Percentiles rank a stretch among this genome's conserved stretches.
These are phyloP conservation scores for Ylistrum balloti DNA, from an alignment of 1,140 invertebrate species.

Conservation along the genomic window DNA sequence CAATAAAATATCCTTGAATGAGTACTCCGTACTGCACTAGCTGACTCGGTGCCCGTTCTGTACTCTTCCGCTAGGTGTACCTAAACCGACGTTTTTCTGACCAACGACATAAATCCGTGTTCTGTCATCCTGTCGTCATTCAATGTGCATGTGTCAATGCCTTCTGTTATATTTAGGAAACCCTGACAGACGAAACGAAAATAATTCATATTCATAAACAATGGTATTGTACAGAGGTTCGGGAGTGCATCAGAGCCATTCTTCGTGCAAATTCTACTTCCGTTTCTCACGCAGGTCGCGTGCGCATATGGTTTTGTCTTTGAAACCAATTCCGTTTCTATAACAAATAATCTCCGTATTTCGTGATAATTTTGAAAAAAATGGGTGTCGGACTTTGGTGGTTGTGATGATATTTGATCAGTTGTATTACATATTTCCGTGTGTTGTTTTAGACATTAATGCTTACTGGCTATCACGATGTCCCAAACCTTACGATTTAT, in stretches of 20 bases:
- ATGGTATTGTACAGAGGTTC: slow-evolving; percentile 17
- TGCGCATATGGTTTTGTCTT: slow-evolving; percentile 18
- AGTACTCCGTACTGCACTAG: too few relatives aligned
- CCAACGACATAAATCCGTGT: neutral
- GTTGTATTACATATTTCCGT: slow-evolving; percentile 1
- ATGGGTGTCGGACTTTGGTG: neutral
- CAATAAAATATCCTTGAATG: too few relatives aligned
- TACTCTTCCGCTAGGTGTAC: neutral
- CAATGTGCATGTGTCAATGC: neutral
- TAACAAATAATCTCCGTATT: slow-evolving; percentile 32
- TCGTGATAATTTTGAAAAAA: slow-evolving; percentile 27
- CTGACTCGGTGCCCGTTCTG: neutral
- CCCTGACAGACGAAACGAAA: neutral
- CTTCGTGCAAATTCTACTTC: slow-evolving; percentile 33
- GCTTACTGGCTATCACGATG: neutral
- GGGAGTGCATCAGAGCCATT: slow-evolving; percentile 15
- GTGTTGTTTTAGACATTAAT: neutral
- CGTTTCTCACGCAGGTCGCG: slow-evolving; percentile 20
- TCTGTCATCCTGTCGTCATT: neutral
- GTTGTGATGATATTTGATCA: neutral
- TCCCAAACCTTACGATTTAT: slow-evolving; percentile 33
- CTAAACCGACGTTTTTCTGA: neutral
- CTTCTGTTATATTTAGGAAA: neutral
- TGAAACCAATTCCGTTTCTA: slow-evolving; percentile 15
- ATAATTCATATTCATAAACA: slow-evolving; percentile 30